Conservation (phyloP, 2,888 invertebrate species). For the Galeruca laticollis region DNA sequence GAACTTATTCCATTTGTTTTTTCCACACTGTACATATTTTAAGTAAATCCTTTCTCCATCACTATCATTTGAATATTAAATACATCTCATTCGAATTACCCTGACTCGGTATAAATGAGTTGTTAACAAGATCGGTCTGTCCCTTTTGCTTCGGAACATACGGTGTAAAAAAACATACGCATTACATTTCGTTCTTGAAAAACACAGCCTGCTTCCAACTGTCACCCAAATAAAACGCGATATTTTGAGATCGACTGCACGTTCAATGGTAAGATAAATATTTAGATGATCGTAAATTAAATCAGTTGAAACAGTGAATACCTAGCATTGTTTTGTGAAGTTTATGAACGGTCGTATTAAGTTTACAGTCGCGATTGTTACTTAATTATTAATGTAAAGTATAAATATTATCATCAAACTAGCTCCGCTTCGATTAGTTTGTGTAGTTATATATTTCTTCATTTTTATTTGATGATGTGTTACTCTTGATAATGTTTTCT, state of each 20-base stretch:
- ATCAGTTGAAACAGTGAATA: not conserved
- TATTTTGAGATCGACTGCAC: constrained; percentile 23
- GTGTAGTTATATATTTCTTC: no score
- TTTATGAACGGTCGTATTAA: not conserved
- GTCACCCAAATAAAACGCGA: constrained; percentile 40
- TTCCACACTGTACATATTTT: not conserved
- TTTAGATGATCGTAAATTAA: constrained; percentile 24
- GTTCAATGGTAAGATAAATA: constrained; percentile 30
- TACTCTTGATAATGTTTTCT: no score
- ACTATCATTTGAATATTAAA: not conserved
- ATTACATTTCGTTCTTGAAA: constrained; percentile 1
- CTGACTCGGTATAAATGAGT: constrained; percentile 9
- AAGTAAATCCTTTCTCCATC: not conserved
- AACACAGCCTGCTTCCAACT: constrained; percentile 38
- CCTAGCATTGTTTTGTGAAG: not conserved
- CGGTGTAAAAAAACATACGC: not conserved
- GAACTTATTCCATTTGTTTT: no score
- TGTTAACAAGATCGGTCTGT: constrained; percentile 8
- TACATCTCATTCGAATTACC: not conserved
- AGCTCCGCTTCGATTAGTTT: no score
- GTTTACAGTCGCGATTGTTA: no score
- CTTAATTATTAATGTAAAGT: no score
- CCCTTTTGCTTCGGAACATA: not conserved
- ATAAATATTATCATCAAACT: no score
- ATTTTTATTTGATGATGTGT: no score